Base-by-base conservation (phyloP, 1,140 invertebrate species). In the Brachionus calyciflorus region DNA sequence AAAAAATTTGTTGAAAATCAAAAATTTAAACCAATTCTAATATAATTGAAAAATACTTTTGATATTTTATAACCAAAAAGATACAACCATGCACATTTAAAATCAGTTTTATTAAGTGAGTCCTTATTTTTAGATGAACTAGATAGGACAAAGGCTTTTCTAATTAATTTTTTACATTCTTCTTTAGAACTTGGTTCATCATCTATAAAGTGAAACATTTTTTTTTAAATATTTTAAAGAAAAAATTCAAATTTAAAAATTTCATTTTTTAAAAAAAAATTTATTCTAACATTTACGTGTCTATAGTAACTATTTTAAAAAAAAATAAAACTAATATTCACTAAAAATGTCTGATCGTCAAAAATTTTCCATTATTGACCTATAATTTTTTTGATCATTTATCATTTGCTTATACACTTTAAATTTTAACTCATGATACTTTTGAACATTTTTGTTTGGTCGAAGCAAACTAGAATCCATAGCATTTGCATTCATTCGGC, bases 1-100 rank as follows among this genome's bases (percentile, higher is more conserved):
- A 55, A 26, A 9, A 7, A 46, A 46, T 7, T 46, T 10, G n/a
- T n/a, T n/a, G n/a, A n/a, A 51, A 19, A 37, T 63, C 2, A 55
- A 55, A 60, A 44, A 46, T n/a, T 41, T 65, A 44, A 24, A 0
- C 10, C 0, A 65, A 26, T 1, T 40, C 21, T 37, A 17, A 19
- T 37, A 37, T 17, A 17, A 5, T 30, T 30, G 9, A 19, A 60
- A 37, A 3, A 3, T 44, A 65, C 60, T 73, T 73, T 73, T 24
- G 69, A 73, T 21, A 73, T 73, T 33, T 73, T 73, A 17, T 73
- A 73, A 1, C 69, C 69, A 51, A 73, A 73, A n/a, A 73, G 51
- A 51, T 51, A 73, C 28, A 73, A 19, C 69, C 69, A 73, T 10
- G 69, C 69, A 19, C 69, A 55, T 41, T 73, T 73, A 24, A 73